These are phyloP conservation scores for Zosterops hypoxanthus DNA, from an alignment of 2,113 vertebrate species.

Conservation along the genomic window DNA sequence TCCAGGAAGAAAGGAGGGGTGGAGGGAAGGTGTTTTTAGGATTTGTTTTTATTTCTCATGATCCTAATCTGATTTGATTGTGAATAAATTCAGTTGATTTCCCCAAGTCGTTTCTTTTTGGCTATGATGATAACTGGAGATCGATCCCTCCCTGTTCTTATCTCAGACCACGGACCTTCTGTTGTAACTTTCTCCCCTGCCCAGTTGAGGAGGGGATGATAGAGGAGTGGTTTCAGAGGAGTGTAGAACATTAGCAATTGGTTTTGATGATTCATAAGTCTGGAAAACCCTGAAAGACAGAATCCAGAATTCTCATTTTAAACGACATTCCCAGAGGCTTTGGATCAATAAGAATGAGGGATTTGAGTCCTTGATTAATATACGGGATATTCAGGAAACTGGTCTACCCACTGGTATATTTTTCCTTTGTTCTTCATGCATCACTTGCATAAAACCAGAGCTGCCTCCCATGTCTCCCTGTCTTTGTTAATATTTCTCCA, in stretches of 20 bases:
- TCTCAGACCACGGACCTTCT: background rate
- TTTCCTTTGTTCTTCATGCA: background rate
- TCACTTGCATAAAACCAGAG: background rate
- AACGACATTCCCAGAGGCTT: background rate
- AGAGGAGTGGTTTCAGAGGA: background rate
- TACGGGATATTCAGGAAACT: background rate
- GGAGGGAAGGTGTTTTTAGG: background rate
- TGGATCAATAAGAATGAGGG: background rate
- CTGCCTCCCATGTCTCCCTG: background rate
- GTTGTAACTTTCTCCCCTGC: background rate
- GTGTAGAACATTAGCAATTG: background rate
- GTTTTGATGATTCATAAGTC: background rate
- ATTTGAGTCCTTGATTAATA: background rate
- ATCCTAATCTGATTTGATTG: background rate
- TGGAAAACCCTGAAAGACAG: background rate
- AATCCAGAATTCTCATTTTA: background rate
- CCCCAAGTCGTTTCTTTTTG: background rate
- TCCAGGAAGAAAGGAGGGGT: rapidly evolving
- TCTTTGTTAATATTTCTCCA: background rate
- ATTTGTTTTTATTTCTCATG: background rate
- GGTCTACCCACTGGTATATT: background rate
- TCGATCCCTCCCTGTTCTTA: background rate
- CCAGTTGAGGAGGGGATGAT: background rate
- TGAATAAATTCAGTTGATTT: background rate
- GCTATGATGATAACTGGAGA: background rate